Base-by-base conservation (phyloP, 92 coral and sea anemone species). In the Anthopleura xanthogrammica region DNA sequence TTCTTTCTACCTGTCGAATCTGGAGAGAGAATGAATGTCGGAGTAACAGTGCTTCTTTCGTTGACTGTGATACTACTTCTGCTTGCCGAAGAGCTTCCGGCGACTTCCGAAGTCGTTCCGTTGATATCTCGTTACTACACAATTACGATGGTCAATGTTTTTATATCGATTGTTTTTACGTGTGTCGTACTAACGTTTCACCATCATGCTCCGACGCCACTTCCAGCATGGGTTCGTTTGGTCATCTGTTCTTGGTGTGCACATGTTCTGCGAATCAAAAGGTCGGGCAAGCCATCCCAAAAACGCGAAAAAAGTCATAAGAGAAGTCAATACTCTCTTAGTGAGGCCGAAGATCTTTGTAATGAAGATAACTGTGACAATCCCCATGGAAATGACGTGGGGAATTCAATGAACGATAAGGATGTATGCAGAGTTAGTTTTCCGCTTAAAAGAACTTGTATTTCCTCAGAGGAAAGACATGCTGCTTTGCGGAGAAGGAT, bases 61-160 rank as follows among this genome's bases (percentile, higher is more conserved):
- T 83, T 94, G 60, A 94, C 98, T 54, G 98, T 94, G 12, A 94
- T 94, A 46, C 82, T 94, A 3, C 85, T 94, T 24, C 84, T 94
- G 41, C 90, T 94, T 41, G 98, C 98, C 83, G 98, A 94, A 50
- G 92, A 91, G 76, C 92, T 94, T 80, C 98, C 98, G 72, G 98
- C 98, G 54, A 94, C 98, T n/a, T 94, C 98, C 83, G 98, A 94
- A 79, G 95, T 91, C 16, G 93, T 94, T 11, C 98, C 98, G 77
- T 72, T 94, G 75, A 94, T 94, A 68, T 94, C 98, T 39, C 98
- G 98, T 17, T 94, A 91, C 85, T 93, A 93, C 86, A 93, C 98
- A 70, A 85, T 93, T 42, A 93, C 98, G 39, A 93, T 93, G 98
- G 80, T 93, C n/a, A 93, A 93, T 60, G 98, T 93, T 16, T 93